These are phyloP conservation scores for Phoenicopterus ruber DNA, from an alignment of 2,113 vertebrate genomes.

Conservation along the genomic window DNA sequence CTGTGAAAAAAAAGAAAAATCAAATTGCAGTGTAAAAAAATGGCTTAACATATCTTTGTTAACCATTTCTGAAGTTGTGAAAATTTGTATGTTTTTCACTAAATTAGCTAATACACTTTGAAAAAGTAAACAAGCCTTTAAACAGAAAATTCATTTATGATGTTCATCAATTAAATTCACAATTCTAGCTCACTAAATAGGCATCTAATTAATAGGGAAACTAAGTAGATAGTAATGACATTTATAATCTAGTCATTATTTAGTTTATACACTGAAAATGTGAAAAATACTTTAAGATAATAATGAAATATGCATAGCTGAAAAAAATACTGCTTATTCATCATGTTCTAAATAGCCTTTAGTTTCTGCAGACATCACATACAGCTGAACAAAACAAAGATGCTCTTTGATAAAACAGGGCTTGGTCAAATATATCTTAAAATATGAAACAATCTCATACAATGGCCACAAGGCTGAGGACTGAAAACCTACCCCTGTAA, in stretches of 20 bases:
- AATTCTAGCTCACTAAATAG: background rate
- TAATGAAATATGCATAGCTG: background rate
- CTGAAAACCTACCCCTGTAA: slow-evolving; percentile 74
- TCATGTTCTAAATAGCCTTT: background rate
- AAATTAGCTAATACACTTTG: background rate
- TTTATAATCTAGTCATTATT: background rate
- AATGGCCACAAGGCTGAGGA: background rate
- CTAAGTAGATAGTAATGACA: background rate
- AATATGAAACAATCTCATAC: background rate
- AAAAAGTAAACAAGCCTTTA: background rate
- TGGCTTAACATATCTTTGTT: background rate
- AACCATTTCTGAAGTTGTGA: background rate
- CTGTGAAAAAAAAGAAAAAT: slow-evolving; percentile 50
- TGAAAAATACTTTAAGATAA: background rate
- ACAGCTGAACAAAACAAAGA: background rate
- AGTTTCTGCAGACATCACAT: background rate
- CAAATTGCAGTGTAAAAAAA: background rate
- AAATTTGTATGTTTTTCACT: background rate
- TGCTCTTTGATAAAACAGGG: background rate
- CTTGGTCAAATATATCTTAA: background rate
- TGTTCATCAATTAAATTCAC: background rate
- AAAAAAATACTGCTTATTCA: background rate
- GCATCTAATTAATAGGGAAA: background rate
- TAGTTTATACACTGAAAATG: background rate
- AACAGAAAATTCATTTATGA: background rate